Evolutionary conservation across 2,113 vertebrate species (phyloP), one percentile per base, ranked within the genome.

Genomic region (Antennarius striatus): DNA sequence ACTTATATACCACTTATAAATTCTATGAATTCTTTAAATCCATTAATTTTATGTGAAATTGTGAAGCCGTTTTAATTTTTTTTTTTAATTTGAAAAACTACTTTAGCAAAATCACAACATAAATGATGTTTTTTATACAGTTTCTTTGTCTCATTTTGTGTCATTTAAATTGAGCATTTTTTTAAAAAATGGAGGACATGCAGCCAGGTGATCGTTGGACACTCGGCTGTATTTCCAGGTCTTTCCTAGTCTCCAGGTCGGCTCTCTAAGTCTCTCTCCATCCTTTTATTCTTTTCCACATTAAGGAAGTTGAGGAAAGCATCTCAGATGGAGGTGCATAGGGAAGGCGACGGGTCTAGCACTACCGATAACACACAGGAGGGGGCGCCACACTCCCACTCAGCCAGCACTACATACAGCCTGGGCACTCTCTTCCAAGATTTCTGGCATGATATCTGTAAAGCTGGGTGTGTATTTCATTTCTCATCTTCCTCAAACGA

Each of bases 321-420:
- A 76, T 95, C 94, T 90, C 96, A 99, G 92, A 94, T 96, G 95
- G 98, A 98, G 94, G 95, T 95, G 80, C 96, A 97, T 91, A 98
- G 97, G 90, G 98, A 99, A 96, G 97, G 96, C 83, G 97, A 98
- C 88, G 98, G 96, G 90, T 99, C 98, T 92, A 99, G 98, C 91
- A 98, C 96, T 88, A 98, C 96, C 91, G 98, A 99, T 95, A 96
- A 97, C 92, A 95, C 95, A 72, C 96, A 97, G 88, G 97, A 98
- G 84, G 97, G 96, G 92, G 86, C 92, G 76, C 90, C 93, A 86
- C 95, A 93, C 88, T 94, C 87, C 92, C 93, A 93, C 64, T 95
- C 88, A 92, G 91, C 95, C 86, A 91, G 91, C 91, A 84, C 91
- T 87, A 88, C 95, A 86, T 94, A 92, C 92, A 93, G 93, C 81